A percentile compares a stretch with the other conserved stretches of the same genome.
Evolutionary conservation across 1,140 invertebrate species (phyloP).

Genomic region (Ostrea denselamellosa): DNA sequence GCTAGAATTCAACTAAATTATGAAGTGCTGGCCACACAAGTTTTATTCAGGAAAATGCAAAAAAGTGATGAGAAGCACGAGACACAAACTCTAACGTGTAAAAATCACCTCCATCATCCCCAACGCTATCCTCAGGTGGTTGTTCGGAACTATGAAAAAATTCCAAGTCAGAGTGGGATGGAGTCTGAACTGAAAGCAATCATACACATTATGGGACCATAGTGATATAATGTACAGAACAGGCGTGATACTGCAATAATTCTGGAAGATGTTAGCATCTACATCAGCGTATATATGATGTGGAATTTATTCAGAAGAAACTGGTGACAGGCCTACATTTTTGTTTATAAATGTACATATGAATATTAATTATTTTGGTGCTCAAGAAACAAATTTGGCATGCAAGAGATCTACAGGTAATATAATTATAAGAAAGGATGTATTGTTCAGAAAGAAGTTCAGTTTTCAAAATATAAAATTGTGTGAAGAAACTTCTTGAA

Average conservation of each 20-base stretch:
- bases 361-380: not conserved
- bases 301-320: not conserved
- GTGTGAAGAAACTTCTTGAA: no score
- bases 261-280: not conserved
- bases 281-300: not conserved
- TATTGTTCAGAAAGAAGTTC: not conserved
- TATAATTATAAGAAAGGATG: not conserved
- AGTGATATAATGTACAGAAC: not conserved
- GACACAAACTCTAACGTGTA: constrained; percentile 32
- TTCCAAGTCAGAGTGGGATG: constrained; percentile 64
- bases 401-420: not conserved
- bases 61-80: constrained; percentile 20
- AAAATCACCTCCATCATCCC: constrained; percentile 47
- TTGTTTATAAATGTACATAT: not conserved
- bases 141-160: constrained; percentile 60
- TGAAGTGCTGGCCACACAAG: constrained; percentile 47
- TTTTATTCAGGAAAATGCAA: constrained; percentile 42
- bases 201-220: constrained; percentile 41
- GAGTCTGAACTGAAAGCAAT: constrained; percentile 65
- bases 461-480: not conserved
- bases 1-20: constrained; percentile 1
- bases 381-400: not conserved
- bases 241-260: not conserved
- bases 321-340: no score
- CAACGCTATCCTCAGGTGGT: constrained; percentile 53